These are phyloP conservation scores for Leptopilina drosophilae DNA, from an alignment of 2,888 invertebrate genomes.

Conservation along the genomic window DNA sequence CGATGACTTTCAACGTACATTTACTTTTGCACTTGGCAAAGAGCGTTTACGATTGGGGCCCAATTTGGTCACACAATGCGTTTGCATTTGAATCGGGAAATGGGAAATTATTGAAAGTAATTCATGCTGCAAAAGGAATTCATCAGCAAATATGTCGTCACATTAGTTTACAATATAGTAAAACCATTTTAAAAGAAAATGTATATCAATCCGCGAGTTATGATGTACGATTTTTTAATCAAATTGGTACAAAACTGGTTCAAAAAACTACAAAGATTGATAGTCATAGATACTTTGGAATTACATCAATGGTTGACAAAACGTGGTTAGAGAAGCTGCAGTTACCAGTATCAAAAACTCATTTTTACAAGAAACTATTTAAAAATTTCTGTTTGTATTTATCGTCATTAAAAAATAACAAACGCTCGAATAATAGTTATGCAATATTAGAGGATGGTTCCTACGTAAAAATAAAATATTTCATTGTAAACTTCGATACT, in stretches of 20 bases:
- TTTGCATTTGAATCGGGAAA: neutral
- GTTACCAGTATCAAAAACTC: neutral
- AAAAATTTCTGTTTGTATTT: neutral
- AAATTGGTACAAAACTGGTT: neutral
- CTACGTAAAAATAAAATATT: neutral
- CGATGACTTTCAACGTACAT: neutral
- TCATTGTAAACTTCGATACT: too few species aligned
- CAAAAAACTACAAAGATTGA: neutral
- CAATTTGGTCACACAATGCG: conserved; percentile 8
- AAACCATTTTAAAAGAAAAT: neutral
- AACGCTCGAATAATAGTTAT: neutral
- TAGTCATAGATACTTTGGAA: neutral
- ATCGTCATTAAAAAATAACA: neutral
- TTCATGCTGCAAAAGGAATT: neutral
- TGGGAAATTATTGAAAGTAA: neutral
- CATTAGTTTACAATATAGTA: neutral
- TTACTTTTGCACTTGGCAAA: neutral
- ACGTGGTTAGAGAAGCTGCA: neutral
- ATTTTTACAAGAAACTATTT: neutral
- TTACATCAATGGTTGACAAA: neutral
- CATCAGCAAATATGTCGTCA: conserved; percentile 7
- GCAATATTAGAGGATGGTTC: neutral
- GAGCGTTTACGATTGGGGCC: conserved; percentile 1
- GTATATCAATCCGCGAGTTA: neutral
- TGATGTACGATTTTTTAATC: neutral